Base-by-base conservation (phyloP, 2,888 invertebrate genomes). In the Hoplodrina blanda region DNA sequence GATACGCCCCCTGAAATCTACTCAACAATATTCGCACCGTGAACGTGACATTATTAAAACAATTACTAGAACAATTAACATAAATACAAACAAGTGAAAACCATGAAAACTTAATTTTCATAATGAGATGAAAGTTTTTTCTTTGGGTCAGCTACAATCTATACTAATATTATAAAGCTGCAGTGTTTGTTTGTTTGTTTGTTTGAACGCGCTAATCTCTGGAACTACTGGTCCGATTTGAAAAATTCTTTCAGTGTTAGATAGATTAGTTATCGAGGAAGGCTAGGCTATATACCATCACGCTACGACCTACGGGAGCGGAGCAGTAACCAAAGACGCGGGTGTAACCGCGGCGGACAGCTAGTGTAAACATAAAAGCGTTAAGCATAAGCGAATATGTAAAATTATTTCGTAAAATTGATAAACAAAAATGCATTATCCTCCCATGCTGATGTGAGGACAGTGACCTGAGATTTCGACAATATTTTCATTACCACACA, bases 381-480 rank as follows among this genome's bases (percentile, higher is more conserved):
- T 33, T 25, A 54, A 13, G 46, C 17, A 46, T 25, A 55, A 61
- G 25, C 17, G 4, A 8, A 5, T 17, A 19, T 56, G 20, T 64
- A 62, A 49, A 63, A 57, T 44, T 8, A 67, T 62, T 50, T 54
- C 17, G 57, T 62, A 54, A 46, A 61, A 62, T 62, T 65, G 52
- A 54, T 73, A 50, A 44, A 62, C 57, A 49, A 15, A 41, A 69
- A 20, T 71, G 61, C 73, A 68, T 65, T 75, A 69, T 69, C 19
- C 73, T 30, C 44, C 41, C 57, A 61, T n/a, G 59, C 37, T 54
- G 41, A 33, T 50, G 20, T 61, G 56, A 64, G 88, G 76, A 64
- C 87, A 79, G 70, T 70, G 85, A 87, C 83, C 85, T 69, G 46
- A 52, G 69, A 78, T 81, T 87, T 87, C 79, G 84, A 83, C 83